Base-by-base conservation (phyloP, 23 tunicate species). In the Botrylloides violaceus region DNA sequence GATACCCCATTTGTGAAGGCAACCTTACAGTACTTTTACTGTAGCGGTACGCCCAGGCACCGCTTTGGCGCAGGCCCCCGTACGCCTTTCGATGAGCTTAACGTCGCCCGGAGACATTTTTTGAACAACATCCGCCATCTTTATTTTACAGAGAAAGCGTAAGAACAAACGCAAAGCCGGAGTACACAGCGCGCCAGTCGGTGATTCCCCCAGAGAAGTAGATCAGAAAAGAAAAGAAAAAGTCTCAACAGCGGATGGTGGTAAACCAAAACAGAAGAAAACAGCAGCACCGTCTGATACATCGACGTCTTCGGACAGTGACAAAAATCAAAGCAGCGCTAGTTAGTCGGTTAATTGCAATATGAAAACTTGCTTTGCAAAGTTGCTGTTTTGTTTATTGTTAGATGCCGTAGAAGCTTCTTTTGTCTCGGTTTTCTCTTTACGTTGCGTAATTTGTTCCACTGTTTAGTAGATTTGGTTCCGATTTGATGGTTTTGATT, bases 111-210 rank as follows among this genome's bases (percentile, higher is more conserved):
- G n/a, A n/a, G n/a, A n/a, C n/a, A n/a, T n/a, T n/a, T n/a, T n/a
- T n/a, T n/a, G n/a, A n/a, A n/a, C n/a, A n/a, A n/a, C n/a, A n/a
- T n/a, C n/a, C n/a, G n/a, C n/a, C n/a, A n/a, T n/a, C n/a, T n/a
- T n/a, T n/a, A n/a, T n/a, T n/a, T 3, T 1, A 68, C 58, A 68
- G 74, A 55, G 74, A 4, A 68, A 68, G 37, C 56, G 74, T 19
- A 68, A 68, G 37, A 68, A 38, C 12, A 68, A 68, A 43, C 74
- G 74, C 18, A 68, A 68, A 43, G 1, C 74, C 0, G 74, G 74
- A 19, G 74, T 68, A 22, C 74, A 36, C 74, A 68, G 74, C 2
- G 74, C 74, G 5, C 74, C 74, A 0, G 30, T 26, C 24, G 58
- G 23, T 9, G 47, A 37, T 9, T 63, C 70, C 4, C 35, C 32